These are phyloP conservation scores for Pocillopora meandrina DNA, from an alignment of 92 coral and sea anemone species.

Conservation along the genomic window DNA sequence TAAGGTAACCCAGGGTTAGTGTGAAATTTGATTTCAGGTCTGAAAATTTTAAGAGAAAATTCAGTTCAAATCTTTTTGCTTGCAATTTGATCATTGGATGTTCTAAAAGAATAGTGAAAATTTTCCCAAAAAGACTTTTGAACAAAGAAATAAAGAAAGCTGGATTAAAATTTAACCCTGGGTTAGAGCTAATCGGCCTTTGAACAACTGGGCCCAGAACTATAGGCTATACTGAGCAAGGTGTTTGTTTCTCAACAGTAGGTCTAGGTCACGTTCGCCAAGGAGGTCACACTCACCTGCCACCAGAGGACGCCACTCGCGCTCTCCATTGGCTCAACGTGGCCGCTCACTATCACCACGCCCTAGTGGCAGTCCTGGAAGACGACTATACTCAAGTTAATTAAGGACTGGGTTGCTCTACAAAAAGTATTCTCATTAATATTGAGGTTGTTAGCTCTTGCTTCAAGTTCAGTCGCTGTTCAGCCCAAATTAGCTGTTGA, in stretches of 20 bases:
- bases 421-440: not conserved
- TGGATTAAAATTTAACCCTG: too few relatives aligned
- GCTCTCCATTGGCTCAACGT: conserved; percentile 63
- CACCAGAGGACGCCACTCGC: conserved; percentile 54
- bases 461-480: too few relatives aligned
- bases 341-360: conserved; percentile 76
- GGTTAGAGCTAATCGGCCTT: too few relatives aligned
- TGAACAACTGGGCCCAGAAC: not conserved
- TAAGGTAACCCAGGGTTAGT: too few relatives aligned
- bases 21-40: too few relatives aligned
- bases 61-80: too few relatives aligned
- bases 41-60: too few relatives aligned
- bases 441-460: not conserved
- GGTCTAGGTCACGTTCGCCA: conserved; percentile 87
- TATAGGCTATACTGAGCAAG: not conserved
- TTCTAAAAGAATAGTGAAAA: too few relatives aligned
- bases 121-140: too few relatives aligned
- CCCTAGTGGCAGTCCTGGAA: conserved; percentile 65
- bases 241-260: conserved; percentile 10
- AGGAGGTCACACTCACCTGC: conserved; percentile 73
- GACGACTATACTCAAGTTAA: conserved; percentile 55
- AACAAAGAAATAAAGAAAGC: too few relatives aligned
- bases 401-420: not conserved
- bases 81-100: too few relatives aligned
- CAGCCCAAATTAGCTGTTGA: too few relatives aligned